phyloP scores from a whole-genome alignment of 2,113 vertebrate species.

The Myotis lucifugus region DNA sequence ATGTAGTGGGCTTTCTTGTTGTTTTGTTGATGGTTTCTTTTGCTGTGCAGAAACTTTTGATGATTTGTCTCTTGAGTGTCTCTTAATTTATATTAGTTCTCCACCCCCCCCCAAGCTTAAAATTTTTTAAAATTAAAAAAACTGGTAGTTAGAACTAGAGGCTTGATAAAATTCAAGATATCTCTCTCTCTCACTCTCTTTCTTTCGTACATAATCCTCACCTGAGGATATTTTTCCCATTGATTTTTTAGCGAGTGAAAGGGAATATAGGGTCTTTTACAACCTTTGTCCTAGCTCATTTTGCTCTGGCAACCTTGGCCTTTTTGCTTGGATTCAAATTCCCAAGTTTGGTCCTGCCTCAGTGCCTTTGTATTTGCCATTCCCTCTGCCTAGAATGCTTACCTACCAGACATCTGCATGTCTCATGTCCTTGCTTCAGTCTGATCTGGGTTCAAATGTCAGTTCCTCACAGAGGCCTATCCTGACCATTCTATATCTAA shows the following conservation, averaged over 20 bases:
- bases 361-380: neutral
- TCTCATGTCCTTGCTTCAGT: neutral
- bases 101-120: neutral
- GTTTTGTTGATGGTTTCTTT: too few species aligned
- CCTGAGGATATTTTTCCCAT: too few species aligned
- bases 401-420: neutral
- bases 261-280: neutral
- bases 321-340: neutral
- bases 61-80: neutral
- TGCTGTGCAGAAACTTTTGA: too few species aligned
- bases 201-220: too few species aligned
- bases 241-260: too few species aligned
- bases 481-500: neutral
- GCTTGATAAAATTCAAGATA: neutral
- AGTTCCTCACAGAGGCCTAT: neutral
- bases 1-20: too few species aligned
- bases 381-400: neutral
- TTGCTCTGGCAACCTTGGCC: neutral
- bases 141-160: neutral
- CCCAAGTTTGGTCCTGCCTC: neutral
- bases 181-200: neutral
- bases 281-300: neutral
- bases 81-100: neutral
- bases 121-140: neutral
- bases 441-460: neutral